These are phyloP conservation scores for Laothoe populi DNA, from an alignment of 2,888 invertebrate species.

Conservation along the genomic window DNA sequence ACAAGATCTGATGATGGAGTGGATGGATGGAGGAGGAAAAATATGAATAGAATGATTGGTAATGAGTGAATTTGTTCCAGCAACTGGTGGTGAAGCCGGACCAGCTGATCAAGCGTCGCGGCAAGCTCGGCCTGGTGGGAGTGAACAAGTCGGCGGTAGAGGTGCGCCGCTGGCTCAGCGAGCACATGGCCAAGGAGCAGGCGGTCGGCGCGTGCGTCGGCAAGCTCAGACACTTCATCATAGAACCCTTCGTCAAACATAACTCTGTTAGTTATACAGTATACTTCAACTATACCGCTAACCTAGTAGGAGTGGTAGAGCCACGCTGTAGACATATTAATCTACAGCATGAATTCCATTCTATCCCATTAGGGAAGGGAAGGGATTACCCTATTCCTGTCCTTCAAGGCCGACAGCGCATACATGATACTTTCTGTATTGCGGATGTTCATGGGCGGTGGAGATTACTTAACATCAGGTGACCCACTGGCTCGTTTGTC, in stretches of 20 bases:
- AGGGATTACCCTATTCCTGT: too few species aligned
- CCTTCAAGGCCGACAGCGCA: too few species aligned
- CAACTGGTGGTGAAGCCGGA: constrained; percentile 99
- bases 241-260: constrained; percentile 98
- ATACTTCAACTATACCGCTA: not conserved
- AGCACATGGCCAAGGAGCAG: constrained; percentile 93
- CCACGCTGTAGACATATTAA: too few species aligned
- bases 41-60: too few species aligned
- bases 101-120: constrained; percentile 98
- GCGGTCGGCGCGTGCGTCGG: constrained; percentile 95
- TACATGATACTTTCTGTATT: too few species aligned
- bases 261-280: constrained; percentile 87
- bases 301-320: too few species aligned
- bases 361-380: too few species aligned
- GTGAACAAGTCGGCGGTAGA: constrained; percentile 93
- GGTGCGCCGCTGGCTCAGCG: constrained; percentile 94
- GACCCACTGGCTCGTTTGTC: too few species aligned
- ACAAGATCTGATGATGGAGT: too few species aligned
- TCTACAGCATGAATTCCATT: not conserved
- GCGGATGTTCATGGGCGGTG: too few species aligned
- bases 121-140: constrained; percentile 98
- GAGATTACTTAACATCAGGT: too few species aligned
- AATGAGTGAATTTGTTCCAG: constrained; percentile 66
- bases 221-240: constrained; percentile 96
- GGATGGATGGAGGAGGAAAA: not conserved